phyloP scores from a whole-genome alignment of 1,140 invertebrate species.

The Eufriesea mexicana region DNA sequence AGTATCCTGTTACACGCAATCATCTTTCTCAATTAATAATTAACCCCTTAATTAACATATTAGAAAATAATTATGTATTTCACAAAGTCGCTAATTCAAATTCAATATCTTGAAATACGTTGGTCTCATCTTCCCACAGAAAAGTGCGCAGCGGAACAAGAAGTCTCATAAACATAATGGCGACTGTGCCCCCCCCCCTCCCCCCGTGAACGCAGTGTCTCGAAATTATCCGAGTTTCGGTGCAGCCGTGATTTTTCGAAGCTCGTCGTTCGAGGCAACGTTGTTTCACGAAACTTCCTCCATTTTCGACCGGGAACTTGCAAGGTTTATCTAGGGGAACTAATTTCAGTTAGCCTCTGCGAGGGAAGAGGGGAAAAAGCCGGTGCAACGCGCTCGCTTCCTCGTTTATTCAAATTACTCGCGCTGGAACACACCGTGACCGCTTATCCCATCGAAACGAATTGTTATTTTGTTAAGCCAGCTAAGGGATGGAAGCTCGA shows the following conservation, averaged over 20 bases:
- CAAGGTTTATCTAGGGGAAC: background rate
- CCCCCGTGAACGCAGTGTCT: background rate
- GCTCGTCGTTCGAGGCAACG: background rate
- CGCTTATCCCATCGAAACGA: conserved; percentile 22
- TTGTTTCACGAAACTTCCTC: background rate
- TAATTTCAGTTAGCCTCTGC: conserved; percentile 3
- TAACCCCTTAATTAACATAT: too few species aligned
- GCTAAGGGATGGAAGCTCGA: background rate
- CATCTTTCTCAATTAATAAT: too few species aligned
- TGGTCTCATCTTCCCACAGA: too few species aligned
- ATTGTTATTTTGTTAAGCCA: conserved; percentile 30
- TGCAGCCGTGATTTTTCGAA: background rate
- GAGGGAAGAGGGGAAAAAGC: background rate
- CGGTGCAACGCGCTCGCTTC: background rate
- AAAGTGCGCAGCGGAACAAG: background rate
- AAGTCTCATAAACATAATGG: background rate
- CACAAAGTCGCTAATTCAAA: too few species aligned
- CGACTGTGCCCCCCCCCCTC: background rate
- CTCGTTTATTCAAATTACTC: conserved; percentile 30
- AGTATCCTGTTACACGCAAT: too few species aligned
- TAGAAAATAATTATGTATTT: too few species aligned
- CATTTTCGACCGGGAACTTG: background rate
- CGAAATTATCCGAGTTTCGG: background rate
- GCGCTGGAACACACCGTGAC: conserved; percentile 5
- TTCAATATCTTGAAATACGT: too few species aligned